Base-by-base conservation (phyloP, 2,888 invertebrate genomes). In the Notocelia uddmanniana region DNA sequence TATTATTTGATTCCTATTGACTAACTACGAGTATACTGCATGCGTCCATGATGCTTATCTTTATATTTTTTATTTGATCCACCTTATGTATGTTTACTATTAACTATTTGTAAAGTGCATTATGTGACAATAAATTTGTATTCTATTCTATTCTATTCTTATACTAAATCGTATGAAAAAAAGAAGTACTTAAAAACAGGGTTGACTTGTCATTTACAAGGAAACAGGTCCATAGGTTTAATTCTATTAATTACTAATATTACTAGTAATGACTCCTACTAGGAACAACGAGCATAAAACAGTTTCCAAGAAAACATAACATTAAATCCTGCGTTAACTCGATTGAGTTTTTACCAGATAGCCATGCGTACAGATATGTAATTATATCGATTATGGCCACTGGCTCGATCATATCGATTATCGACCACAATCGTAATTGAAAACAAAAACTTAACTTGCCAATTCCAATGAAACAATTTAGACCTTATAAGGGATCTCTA, bases 401-500 rank as follows among this genome's bases (percentile, higher is more conserved):
- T 64, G 62, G 74, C 34, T 60, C 63, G 52, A 68, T 73, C 41
- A 68, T 69, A 73, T 60, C 72, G 74, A 72, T 73, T 74, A 69
- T 73, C 69, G 71, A 74, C 68, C 73, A 73, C 60, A 71, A 74
- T 72, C 67, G 71, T 73, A 68, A 48, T 48, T 26, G 69, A 76
- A 68, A 70, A 75, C 70, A 70, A 75, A 76, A 75, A 70, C 76
- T 70, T 50, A 64, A 76, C 74, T 76, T 45, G 66, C 79, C 78
- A 76, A 81, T 63, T 70, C 76, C 78, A 76, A 78, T 80, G 76
- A 69, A 75, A 75, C 70, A 81, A 79, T 78, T 78, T 68, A 78
- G 74, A 76, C 79, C 80, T 63, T 79, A 78, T 76, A 82, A 73
- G 79, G 81, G 80, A 81, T 77, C 76, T 76, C 78, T 75, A 80